phyloP scores from a whole-genome alignment of 2,113 vertebrate species.

The Sprattus sprattus region DNA sequence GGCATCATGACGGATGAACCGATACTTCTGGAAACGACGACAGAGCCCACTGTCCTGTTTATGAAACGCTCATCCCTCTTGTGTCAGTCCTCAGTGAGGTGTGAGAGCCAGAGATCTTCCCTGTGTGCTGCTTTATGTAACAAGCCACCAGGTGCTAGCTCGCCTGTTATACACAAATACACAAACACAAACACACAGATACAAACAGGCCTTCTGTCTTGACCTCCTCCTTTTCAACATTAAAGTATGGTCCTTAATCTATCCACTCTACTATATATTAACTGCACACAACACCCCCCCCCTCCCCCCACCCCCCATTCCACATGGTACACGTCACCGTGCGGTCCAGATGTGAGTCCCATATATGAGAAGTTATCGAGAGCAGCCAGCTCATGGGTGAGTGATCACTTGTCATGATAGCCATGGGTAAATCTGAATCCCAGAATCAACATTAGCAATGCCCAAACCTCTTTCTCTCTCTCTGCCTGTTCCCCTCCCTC shows the following conservation, averaged over 20 bases:
- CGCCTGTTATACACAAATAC: background rate
- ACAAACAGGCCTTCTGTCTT: background rate
- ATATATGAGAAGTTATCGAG: conserved; percentile 35
- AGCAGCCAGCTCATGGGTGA: conserved; percentile 33
- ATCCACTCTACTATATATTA: too few species aligned
- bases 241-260: too few species aligned
- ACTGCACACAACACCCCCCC: conserved; percentile 24
- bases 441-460: background rate
- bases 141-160: background rate
- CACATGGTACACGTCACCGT: background rate
- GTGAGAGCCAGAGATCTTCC: background rate
- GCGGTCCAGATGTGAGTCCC: background rate
- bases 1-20: background rate
- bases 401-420: conserved; percentile 46
- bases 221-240: too few species aligned
- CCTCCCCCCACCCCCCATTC: background rate
- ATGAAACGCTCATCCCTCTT: background rate
- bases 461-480: conserved; percentile 21
- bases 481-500: background rate
- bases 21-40: background rate
- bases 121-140: background rate
- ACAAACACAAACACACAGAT: background rate
- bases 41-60: background rate
- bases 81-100: background rate
- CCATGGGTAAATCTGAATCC: background rate